These are phyloP conservation scores for Kobus ellipsiprymnus DNA, from an alignment of 2,113 vertebrate genomes.

Conservation along the genomic window DNA sequence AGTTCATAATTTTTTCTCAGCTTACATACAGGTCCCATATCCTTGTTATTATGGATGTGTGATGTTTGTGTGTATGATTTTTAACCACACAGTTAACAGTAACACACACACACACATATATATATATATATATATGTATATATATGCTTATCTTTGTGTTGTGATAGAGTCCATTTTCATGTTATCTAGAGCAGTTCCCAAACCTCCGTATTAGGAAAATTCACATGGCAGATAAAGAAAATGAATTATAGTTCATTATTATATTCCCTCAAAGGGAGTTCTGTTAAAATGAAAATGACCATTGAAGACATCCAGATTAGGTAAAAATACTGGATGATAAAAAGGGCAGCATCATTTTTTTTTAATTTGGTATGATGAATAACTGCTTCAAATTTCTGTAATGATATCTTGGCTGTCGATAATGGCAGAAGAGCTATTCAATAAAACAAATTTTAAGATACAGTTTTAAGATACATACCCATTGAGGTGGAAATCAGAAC, in stretches of 20 bases:
- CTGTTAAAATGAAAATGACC: neutral
- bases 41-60: neutral
- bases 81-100: neutral
- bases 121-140: neutral
- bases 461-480: neutral
- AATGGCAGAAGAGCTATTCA: neutral
- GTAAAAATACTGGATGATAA: neutral
- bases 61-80: neutral
- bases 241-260: neutral
- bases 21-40: neutral
- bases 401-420: neutral
- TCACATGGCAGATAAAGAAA: neutral
- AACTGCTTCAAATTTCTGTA: conserved; percentile 7
- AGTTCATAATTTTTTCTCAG: neutral
- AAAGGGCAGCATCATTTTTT: neutral
- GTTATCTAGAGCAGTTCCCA: neutral
- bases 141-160: neutral
- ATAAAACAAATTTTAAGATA: neutral
- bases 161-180: neutral
- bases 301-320: neutral
- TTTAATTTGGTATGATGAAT: conserved; percentile 1
- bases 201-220: neutral
- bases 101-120: neutral
- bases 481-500: neutral
- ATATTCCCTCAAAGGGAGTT: neutral